Conservation (phyloP, 2,113 vertebrate genomes). For the Martes martes region DNA sequence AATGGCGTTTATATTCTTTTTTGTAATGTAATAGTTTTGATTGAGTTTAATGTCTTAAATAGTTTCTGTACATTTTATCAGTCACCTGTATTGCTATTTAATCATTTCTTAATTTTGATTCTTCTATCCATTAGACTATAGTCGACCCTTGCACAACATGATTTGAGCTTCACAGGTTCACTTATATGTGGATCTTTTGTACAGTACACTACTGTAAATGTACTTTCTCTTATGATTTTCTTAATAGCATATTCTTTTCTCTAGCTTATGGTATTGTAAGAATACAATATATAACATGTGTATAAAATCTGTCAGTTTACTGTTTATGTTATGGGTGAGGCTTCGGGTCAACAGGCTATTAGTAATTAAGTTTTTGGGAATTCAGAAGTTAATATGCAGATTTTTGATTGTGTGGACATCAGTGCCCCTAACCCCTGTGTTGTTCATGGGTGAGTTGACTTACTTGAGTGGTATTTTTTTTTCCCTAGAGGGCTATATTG, state of each 20-base stretch:
- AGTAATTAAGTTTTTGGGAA: not conserved
- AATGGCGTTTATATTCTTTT: not conserved
- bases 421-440: not conserved
- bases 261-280: not conserved
- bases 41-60: not conserved
- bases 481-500: not conserved
- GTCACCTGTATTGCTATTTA: not conserved
- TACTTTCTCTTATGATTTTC: not conserved
- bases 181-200: not conserved
- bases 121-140: not conserved
- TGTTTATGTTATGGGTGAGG: not conserved
- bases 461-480: not conserved
- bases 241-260: not conserved
- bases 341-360: not conserved
- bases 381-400: not conserved
- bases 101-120: slow-evolving; percentile 1
- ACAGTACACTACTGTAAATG: not conserved
- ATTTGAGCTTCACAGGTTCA: not conserved
- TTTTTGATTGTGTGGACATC: not conserved
- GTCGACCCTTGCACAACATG: not conserved
- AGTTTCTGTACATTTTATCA: not conserved
- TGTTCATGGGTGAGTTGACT: not conserved
- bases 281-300: not conserved
- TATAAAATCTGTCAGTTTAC: not conserved
- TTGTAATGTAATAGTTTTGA: not conserved